A percentile compares a stretch with the other conserved stretches of the same genome.
These are phyloP conservation scores for Saguinus midas DNA, from an alignment of 2,113 vertebrate species.

Conservation along the genomic window DNA sequence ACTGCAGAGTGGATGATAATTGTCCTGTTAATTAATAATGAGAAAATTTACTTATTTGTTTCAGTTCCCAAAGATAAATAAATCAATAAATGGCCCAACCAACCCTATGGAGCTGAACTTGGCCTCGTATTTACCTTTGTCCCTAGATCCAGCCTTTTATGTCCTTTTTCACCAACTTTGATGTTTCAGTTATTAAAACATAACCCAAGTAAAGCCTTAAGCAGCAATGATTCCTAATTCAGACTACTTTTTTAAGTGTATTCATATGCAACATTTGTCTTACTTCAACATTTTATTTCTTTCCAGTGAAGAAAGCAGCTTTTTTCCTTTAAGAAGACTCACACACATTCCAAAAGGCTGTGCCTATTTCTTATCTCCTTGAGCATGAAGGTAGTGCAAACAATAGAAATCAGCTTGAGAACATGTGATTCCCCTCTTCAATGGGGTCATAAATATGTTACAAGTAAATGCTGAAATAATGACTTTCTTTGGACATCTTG, in stretches of 20 bases:
- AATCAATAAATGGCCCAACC: background rate
- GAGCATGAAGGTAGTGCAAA: background rate
- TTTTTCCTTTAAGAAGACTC: background rate
- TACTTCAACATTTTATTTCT: conserved; percentile 26
- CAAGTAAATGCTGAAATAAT: conserved; percentile 62
- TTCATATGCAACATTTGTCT: conserved; percentile 23
- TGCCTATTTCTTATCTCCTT: background rate
- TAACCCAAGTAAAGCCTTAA: conserved; percentile 33
- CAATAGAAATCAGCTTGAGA: conserved; percentile 12
- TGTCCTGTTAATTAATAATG: background rate
- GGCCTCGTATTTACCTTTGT: background rate
- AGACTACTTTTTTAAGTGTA: background rate
- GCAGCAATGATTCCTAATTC: conserved; percentile 23
- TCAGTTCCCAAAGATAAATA: conserved; percentile 16
- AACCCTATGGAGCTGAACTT: background rate
- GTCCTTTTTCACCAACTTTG: background rate
- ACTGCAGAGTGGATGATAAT: background rate
- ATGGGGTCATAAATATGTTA: conserved; percentile 17
- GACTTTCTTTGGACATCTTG: conserved; percentile 67
- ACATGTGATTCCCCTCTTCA: background rate
- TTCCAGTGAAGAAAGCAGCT: background rate
- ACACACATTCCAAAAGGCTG: conserved; percentile 12
- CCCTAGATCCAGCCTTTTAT: background rate
- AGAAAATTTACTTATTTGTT: conserved; percentile 32
- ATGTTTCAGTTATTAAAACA: conserved; percentile 37